Percentiles rank a stretch among this genome's conserved stretches.
phyloP scores from a whole-genome alignment of 1,140 invertebrate genomes.

The Archivesica marissinica region DNA sequence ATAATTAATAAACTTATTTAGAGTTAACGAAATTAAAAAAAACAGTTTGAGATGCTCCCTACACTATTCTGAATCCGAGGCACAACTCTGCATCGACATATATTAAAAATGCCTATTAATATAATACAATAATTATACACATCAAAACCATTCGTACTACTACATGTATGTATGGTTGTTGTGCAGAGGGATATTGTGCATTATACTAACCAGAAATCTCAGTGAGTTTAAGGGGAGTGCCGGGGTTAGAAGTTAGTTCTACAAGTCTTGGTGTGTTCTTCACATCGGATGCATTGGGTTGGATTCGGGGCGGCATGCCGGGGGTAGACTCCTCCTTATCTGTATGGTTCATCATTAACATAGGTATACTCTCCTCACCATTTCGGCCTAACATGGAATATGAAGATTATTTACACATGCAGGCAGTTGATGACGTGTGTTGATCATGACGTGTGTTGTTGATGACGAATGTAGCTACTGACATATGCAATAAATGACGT shows the following conservation, averaged over 20 bases:
- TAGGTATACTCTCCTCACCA: slow-evolving; percentile 84
- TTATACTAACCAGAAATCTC: slow-evolving; percentile 79
- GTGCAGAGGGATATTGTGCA: slow-evolving; percentile 18
- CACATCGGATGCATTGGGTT: slow-evolving; percentile 69
- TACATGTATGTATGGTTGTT: too few relatives aligned
- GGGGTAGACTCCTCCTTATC: slow-evolving; percentile 78
- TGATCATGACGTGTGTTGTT: background rate
- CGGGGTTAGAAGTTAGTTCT: slow-evolving; percentile 80
- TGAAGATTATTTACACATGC: slow-evolving; percentile 23
- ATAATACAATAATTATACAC: too few relatives aligned
- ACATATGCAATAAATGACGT: too few relatives aligned
- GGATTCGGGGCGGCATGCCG: slow-evolving; percentile 69
- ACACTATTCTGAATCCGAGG: too few relatives aligned
- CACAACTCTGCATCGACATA: too few relatives aligned
- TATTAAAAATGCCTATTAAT: too few relatives aligned
- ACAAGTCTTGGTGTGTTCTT: slow-evolving; percentile 78
- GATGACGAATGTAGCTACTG: too few relatives aligned
- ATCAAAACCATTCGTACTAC: too few relatives aligned
- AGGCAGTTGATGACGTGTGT: background rate
- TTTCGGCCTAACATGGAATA: slow-evolving; percentile 75
- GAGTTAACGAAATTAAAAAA: too few relatives aligned
- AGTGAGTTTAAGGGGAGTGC: slow-evolving; percentile 77
- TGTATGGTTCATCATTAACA: slow-evolving; percentile 84
- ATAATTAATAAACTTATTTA: too few relatives aligned
- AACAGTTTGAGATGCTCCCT: too few relatives aligned